Evolutionary conservation across 2,797 vertebrate species (phyloP), one percentile per base, ranked within the genome.

Genomic region (Uromys caudimaculatus): DNA sequence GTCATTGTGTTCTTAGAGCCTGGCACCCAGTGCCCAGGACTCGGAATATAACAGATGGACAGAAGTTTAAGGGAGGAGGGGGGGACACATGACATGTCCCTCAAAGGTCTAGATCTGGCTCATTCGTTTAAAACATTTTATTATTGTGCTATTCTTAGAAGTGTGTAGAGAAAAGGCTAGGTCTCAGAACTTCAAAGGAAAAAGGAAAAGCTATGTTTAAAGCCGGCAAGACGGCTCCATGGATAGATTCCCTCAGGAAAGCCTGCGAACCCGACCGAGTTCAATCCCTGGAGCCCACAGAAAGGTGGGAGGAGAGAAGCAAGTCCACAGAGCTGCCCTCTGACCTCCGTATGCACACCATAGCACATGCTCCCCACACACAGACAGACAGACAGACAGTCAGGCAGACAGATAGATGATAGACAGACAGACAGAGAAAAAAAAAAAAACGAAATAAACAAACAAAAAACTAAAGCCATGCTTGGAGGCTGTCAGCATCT

Each of bases 101-200:
- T 44, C 64, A 75, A 44, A 94, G 47, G 83, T 90, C 79, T 79
- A 73, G 50, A 47, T 94, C 54, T 83, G 79, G 16, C 13, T 88
- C 89, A 90, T 58, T 79, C 47, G 78, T 14, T 62, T 94, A 2
- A 44, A 10, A 62, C 17, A 8, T 23, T 78, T 90, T 50, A 81
- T 67, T 94, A 44, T 35, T 67, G 14, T 88, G 54, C 4, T 54
- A 38, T 81, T 41, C 24, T 83, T 71, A 41, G 12, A 93, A 29
- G 4, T 50, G 2, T 44, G 32, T 10, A 73, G 32, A 60, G 32
- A 23, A 90, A 83, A 60, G 69, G 2, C 14, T 14, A 83, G 16
- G 38, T 73, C 71, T 78, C 47, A 84, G 77, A 89, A 73, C 21
- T 23, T 91, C 64, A 85, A 89, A 83, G 54, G 82, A 94, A 35